Evolutionary conservation across 2,888 invertebrate species (phyloP), one percentile per base, ranked within the genome.

Genomic region (Lasioglossum figueresi): DNA sequence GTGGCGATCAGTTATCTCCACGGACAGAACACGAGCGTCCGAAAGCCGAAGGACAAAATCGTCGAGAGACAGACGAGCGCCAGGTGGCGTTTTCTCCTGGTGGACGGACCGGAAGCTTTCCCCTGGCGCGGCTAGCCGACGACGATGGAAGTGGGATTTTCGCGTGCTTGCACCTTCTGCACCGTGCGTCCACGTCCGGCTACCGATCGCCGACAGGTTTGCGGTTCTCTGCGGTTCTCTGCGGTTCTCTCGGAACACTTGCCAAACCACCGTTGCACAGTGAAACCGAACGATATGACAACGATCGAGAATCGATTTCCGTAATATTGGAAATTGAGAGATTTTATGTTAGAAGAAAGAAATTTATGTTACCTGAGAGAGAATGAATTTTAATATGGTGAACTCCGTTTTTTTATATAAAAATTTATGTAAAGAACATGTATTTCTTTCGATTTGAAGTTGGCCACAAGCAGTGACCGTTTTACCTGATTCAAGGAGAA

Each of bases 221-320:
- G 94, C 94, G 92, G 93, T 94, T 93, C 92, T 93, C 93, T 94
- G 94, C 94, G 92, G 93, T 94, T 93, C 92, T 93, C 93, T 94
- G 94, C 94, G 92, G 93, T 93, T 93, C 92, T 93, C 93, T 16
- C 45, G 45, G 45, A 43, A 56, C 75, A 59, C 80, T 8, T 71
- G 72, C 76, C 77, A 88, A 78, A 80, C 83, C 80, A 79, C 81
- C 81, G 76, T 63, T 77, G 79, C 83, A 59, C 79, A 84, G 75
- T 70, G 73, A 10, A n/a, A n/a, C 52, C 8, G 10, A 52, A 52
- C 52, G 52, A 52, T 76, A 77, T 73, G 80, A 59, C 73, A 48
- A 40, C 68, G 23, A 52, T 52, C 3, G 2, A 52, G 5, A 23
- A 8, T 52, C 23, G 52, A 8, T 52, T 52, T 52, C 23, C 8